Conservation (phyloP, 2,113 vertebrate genomes). For the Meriones unguiculatus region DNA sequence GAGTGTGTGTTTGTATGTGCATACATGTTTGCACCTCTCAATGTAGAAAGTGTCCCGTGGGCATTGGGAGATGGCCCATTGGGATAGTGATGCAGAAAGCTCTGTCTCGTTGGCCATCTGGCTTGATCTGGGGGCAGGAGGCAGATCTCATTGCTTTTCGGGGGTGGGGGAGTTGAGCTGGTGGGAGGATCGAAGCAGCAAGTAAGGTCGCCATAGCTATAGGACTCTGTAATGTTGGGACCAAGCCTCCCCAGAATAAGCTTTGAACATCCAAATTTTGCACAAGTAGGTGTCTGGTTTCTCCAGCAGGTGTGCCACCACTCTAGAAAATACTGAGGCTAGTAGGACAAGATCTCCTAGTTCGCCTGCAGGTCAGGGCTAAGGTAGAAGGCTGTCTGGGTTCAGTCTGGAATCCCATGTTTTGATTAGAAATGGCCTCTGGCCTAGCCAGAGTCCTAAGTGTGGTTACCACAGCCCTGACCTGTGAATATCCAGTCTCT, state of each 20-base stretch:
- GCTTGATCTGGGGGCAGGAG: neutral
- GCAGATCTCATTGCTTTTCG: neutral
- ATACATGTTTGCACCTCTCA: neutral
- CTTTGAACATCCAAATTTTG: neutral
- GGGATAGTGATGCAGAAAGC: neutral
- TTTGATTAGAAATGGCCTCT: neutral
- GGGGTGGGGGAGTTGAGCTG: neutral
- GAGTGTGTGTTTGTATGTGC: neutral
- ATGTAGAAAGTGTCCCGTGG: neutral
- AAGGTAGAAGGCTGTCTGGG: neutral
- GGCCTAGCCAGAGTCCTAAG: neutral
- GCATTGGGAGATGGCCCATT: neutral
- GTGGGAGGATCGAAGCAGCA: neutral
- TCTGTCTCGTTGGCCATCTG: neutral
- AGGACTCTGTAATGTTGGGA: neutral
- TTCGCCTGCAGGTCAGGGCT: neutral
- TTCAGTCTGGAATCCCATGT: neutral
- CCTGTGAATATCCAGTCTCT: rapidly evolving
- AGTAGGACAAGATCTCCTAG: neutral
- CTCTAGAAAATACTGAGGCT: neutral
- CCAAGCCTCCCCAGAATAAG: neutral
- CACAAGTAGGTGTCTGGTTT: rapidly evolving
- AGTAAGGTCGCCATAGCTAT: neutral
- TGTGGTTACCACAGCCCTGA: neutral
- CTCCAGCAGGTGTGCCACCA: rapidly evolving